Evolutionary conservation across 2,113 vertebrate genomes (phyloP), one percentile per base, ranked within the genome.

Genomic region (Mugil cephalus): DNA sequence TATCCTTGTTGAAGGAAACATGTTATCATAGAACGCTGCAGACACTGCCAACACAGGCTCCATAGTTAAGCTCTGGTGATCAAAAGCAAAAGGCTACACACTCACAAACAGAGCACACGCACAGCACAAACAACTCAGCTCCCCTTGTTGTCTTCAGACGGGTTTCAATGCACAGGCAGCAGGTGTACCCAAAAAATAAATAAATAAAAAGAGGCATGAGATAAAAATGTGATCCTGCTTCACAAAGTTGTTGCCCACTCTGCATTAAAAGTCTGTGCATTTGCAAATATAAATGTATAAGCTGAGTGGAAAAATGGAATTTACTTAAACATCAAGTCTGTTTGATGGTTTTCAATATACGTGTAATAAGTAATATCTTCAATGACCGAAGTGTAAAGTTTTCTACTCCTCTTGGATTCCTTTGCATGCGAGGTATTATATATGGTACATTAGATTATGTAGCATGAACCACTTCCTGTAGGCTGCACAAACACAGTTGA

Each of bases 231-330:
- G 58, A 80, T 72, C 71, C 77, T 73, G 24, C 73, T 72, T 82
- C 82, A 77, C 76, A 74, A 80, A 85, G 73, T 77, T 61, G 83
- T 77, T 69, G 71, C 62, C 70, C 59, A 74, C 43, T 55, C 48
- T 61, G 67, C 63, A 15, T 81, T 7, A 13, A 77, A 82, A 80
- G 66, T 53, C 13, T 63, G 65, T 48, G 65, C 50, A 73, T 56
- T 71, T 75, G 17, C 70, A 80, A 72, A 67, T 61, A 60, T 43
- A 15, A 43, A 15, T 42, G 3, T 14, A 45, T 1, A n/a, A 45
- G n/a, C n/a, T n/a, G n/a, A n/a, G n/a, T n/a, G n/a, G n/a, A n/a
- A n/a, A n/a, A n/a, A n/a, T n/a, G n/a, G n/a, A n/a, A n/a, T n/a
- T n/a, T n/a, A n/a, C n/a, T n/a, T n/a, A 8, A 7, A 3, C 17